Percentiles rank a stretch among this genome's conserved stretches.
These are phyloP conservation scores for Pica pica DNA, from an alignment of 2,113 vertebrate species.

Conservation along the genomic window DNA sequence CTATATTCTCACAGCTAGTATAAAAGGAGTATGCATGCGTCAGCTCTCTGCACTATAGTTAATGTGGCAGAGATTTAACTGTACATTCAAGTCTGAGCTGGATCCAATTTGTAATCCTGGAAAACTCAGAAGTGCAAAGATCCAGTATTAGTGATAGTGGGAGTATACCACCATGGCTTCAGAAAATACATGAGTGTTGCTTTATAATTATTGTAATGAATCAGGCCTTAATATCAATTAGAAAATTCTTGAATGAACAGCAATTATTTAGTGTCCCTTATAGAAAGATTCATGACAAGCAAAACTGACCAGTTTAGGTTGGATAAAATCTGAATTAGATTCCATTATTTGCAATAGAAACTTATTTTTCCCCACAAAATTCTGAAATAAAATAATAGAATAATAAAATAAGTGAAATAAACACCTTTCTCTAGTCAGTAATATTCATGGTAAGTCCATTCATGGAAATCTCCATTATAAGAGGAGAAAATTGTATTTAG, in stretches of 20 bases:
- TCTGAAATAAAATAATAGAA: conserved; percentile 30
- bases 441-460: not conserved
- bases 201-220: not conserved
- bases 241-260: not conserved
- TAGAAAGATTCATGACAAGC: not conserved
- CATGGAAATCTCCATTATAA: not conserved
- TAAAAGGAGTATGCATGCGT: not conserved
- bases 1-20: not conserved
- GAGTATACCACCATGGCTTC: not conserved
- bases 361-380: not conserved
- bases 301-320: not conserved
- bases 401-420: not conserved
- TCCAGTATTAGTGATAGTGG: not conserved
- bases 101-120: not conserved
- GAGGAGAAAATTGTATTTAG: not conserved
- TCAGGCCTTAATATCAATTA: not conserved
- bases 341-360: not conserved
- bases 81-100: not conserved
- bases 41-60: not conserved
- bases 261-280: not conserved
- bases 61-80: not conserved
- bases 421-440: not conserved
- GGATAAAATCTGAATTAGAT: not conserved
- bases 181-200: not conserved
- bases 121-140: not conserved